These are phyloP conservation scores for Ceyx cyanopectus DNA, from an alignment of 2,113 vertebrate genomes.

Conservation along the genomic window DNA sequence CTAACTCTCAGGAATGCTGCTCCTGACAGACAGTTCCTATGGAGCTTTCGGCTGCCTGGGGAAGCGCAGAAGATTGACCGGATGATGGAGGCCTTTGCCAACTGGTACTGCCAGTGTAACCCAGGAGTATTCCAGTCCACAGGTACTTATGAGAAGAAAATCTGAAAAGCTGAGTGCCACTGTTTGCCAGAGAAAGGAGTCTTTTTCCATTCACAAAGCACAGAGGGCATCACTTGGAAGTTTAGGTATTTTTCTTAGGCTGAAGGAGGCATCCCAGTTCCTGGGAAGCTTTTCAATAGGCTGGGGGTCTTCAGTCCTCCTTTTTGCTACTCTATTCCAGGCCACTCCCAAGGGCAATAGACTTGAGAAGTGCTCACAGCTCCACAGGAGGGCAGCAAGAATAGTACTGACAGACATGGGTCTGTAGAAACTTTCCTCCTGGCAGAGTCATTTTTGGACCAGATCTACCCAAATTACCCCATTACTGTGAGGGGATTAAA, in stretches of 20 bases:
- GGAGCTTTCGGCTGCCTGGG: constrained; percentile 94
- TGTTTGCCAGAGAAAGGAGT: neutral
- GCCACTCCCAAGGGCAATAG: neutral
- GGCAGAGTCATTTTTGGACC: neutral
- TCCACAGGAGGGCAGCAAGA: neutral
- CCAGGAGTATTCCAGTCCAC: constrained; percentile 89
- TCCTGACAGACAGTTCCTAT: constrained; percentile 90
- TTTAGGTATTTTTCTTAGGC: neutral
- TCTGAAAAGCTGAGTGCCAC: neutral
- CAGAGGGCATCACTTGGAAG: neutral
- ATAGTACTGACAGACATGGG: neutral
- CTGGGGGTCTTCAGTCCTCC: neutral
- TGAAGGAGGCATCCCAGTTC: neutral
- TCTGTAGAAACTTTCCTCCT: neutral
- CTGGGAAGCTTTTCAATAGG: neutral
- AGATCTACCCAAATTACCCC: neutral
- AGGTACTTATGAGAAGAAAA: constrained; percentile 69
- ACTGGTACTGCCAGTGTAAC: constrained; percentile 92
- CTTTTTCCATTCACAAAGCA: neutral
- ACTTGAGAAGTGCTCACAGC: neutral
- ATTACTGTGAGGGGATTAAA: neutral
- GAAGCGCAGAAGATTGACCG: constrained; percentile 98
- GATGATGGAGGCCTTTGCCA: constrained; percentile 96
- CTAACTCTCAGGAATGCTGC: neutral
- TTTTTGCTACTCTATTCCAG: neutral